Evolutionary conservation across 2,113 vertebrate genomes (phyloP).

Genomic region (Pelodiscus sinensis): DNA sequence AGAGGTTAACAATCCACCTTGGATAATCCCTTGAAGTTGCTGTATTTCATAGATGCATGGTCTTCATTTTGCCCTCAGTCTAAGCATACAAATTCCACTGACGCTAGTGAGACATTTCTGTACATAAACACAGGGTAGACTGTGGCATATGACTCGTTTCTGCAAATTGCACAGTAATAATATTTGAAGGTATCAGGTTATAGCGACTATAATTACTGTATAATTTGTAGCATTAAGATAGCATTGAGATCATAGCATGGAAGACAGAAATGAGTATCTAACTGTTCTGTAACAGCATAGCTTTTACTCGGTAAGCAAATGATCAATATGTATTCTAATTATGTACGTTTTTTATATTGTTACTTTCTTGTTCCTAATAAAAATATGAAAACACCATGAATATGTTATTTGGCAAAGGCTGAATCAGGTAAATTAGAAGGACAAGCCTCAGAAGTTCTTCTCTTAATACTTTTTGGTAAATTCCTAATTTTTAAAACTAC

Average conservation of each 20-base stretch:
- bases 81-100: not conserved
- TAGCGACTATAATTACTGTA: slow-evolving; percentile 47
- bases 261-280: slow-evolving; percentile 59
- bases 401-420: not conserved
- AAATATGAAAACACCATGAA: not conserved
- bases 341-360: slow-evolving; percentile 37
- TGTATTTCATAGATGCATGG: too few relatives aligned
- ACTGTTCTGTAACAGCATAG: slow-evolving; percentile 41
- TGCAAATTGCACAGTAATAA: slow-evolving; percentile 30
- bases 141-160: not conserved
- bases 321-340: slow-evolving; percentile 68
- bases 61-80: not conserved
- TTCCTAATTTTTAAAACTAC: slow-evolving; percentile 31
- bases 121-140: not conserved
- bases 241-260: slow-evolving; percentile 42
- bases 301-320: slow-evolving; percentile 48
- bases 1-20: too few relatives aligned
- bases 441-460: not conserved
- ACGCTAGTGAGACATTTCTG: not conserved
- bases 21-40: too few relatives aligned
- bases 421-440: not conserved
- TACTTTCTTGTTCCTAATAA: slow-evolving; percentile 38
- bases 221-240: slow-evolving; percentile 53
- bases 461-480: not conserved
- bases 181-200: not conserved